phyloP scores from a whole-genome alignment of 2,797 vertebrate genomes.

The Erethizon dorsatum region DNA sequence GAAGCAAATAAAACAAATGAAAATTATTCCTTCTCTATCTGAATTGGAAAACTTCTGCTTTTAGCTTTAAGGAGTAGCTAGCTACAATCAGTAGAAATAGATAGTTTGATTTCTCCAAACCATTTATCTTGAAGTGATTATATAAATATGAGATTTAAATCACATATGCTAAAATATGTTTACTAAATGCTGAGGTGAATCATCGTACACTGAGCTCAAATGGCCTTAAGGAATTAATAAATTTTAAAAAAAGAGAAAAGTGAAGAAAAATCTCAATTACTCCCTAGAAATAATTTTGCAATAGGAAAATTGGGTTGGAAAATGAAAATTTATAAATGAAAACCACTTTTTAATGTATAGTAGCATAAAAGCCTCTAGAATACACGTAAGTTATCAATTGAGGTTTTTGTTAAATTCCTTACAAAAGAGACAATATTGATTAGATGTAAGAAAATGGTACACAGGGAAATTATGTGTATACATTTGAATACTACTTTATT shows the following conservation, averaged over 20 bases:
- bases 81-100: slow-evolving; percentile 1
- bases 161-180: slow-evolving; percentile 76
- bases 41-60: slow-evolving; percentile 51
- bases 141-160: slow-evolving; percentile 80
- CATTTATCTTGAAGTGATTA: slow-evolving; percentile 67
- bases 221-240: slow-evolving; percentile 33
- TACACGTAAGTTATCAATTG: slow-evolving; percentile 32
- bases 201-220: slow-evolving; percentile 36
- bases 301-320: slow-evolving; percentile 71
- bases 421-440: slow-evolving; percentile 44
- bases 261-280: neutral
- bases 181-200: slow-evolving; percentile 73
- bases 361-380: slow-evolving; percentile 48
- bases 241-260: neutral
- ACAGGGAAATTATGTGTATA: slow-evolving; percentile 21
- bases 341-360: slow-evolving; percentile 68
- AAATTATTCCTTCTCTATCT: neutral
- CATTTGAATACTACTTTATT: slow-evolving; percentile 71
- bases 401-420: slow-evolving; percentile 59
- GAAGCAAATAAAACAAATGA: slow-evolving; percentile 50
- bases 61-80: slow-evolving; percentile 57
- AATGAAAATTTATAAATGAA: slow-evolving; percentile 84
- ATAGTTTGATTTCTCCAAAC: slow-evolving; percentile 69
- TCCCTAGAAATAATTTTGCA: slow-evolving; percentile 50
- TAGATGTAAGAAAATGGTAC: slow-evolving; percentile 74